phyloP scores from a whole-genome alignment of 2,888 invertebrate species.

The Callosobruchus maculatus region DNA sequence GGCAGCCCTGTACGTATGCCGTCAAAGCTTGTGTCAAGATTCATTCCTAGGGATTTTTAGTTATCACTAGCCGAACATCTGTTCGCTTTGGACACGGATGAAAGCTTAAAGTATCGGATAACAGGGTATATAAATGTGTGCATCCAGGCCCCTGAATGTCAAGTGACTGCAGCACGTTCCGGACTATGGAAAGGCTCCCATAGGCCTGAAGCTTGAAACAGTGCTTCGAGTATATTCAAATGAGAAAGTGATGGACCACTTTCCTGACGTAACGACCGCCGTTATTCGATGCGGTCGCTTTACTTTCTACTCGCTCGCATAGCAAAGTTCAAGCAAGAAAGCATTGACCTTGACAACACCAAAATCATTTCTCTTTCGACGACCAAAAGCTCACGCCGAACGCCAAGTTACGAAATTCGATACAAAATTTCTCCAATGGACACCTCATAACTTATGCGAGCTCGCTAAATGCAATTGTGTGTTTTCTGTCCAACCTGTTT shows the following conservation, averaged over 20 bases:
- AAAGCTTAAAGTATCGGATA: no score
- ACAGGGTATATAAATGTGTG: no score
- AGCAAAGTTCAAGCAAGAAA: background rate
- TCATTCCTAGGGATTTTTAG: no score
- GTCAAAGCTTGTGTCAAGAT: no score
- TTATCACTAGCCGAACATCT: no score
- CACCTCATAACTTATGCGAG: background rate
- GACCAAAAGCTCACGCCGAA: background rate
- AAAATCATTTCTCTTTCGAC: background rate
- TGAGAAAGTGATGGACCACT: background rate
- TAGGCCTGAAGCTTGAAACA: no score
- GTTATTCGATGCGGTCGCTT: background rate
- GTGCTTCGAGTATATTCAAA: no score
- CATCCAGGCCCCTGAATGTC: no score
- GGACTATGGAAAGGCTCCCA: no score
- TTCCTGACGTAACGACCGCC: background rate
- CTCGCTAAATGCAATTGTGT: background rate
- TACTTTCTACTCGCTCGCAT: background rate
- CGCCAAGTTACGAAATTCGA: background rate
- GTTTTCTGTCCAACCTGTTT: background rate
- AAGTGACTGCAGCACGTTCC: no score
- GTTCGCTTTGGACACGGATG: no score
- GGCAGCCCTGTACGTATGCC: no score
- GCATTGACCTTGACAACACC: background rate
- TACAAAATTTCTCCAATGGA: background rate